Base-by-base conservation (phyloP, 2,113 vertebrate genomes). In the Calyptommatus sinebrachiatus region DNA sequence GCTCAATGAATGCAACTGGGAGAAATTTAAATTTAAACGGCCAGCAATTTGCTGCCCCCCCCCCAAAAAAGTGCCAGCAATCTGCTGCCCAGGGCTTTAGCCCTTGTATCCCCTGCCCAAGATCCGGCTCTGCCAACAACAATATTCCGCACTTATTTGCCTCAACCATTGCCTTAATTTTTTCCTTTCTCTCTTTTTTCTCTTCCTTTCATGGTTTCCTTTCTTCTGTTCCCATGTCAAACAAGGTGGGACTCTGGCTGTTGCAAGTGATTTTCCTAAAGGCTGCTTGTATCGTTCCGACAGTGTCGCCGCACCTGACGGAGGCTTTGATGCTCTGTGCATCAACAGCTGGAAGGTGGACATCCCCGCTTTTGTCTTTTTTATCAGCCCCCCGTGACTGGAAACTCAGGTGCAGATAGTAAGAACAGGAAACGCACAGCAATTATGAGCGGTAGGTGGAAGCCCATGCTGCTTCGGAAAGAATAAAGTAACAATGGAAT, bases 171-270 rank as follows among this genome's bases (percentile, higher is more conserved):
- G 84, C 91, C 95, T 94, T 94, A 91, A 94, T 94, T 92, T 91
- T 91, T 89, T 90, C 92, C 87, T 91, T 94, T 94, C 86, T 89
- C 84, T 91, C 90, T 94, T 9, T 93, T 94, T 11, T 93, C 88
- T 84, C 90, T 94, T 94, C 90, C 90, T 91, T 88, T 35, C 86
- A 77, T 88, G 87, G 92, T 87, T 92, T 93, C 93, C 79, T 74
- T 90, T 84, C 86, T 90, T 87, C 90, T 78, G 83, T 85, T 86
- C 90, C 89, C 88, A 46, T 84, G 85, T 88, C 83, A 83, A 86
- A 84, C 86, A 63, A 60, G 73, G 80, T 78, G 87, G 79, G 83
- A 89, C 89, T 83, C 74, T 18, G 78, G 72, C 84, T 78, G 78
- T 67, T 60, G 76, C 77, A 79, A 84, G 73, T 83, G 70, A 84